These are phyloP conservation scores for Clarias batrachus DNA, from an alignment of 2,113 vertebrate species.

Conservation along the genomic window DNA sequence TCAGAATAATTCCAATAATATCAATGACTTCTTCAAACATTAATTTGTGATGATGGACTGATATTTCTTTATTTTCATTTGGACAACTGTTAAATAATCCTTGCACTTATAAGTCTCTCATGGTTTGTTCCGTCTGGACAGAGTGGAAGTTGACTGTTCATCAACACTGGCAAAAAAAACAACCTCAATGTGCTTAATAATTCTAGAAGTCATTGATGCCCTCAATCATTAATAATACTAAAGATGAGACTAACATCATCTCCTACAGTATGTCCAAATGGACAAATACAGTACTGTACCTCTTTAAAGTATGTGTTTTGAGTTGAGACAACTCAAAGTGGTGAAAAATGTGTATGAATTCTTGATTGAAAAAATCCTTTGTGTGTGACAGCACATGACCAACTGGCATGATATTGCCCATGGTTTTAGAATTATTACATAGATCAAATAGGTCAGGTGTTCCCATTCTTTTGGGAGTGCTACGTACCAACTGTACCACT, in stretches of 20 bases:
- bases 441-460: neutral
- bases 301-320: neutral
- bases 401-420: neutral
- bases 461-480: neutral
- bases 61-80: neutral
- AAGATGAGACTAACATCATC: neutral
- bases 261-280: neutral
- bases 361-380: neutral
- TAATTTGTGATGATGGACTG: too few relatives aligned
- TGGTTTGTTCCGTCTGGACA: slow-evolving; percentile 53
- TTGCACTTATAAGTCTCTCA: slow-evolving; percentile 18
- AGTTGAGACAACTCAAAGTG: neutral
- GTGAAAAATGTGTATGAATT: neutral
- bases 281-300: neutral
- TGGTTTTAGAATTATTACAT: neutral
- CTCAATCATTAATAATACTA: neutral
- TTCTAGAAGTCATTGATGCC: neutral
- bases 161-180: neutral
- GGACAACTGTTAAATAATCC: slow-evolving; percentile 46
- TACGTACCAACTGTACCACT: neutral
- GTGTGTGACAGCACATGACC: neutral
- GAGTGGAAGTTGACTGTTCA: neutral
- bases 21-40: too few relatives aligned
- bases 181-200: neutral
- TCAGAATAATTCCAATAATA: too few relatives aligned